Percentiles rank a stretch among this genome's conserved stretches.
These are phyloP conservation scores for Apocheima hispidaria DNA, from an alignment of 2,888 invertebrate genomes.

Conservation along the genomic window DNA sequence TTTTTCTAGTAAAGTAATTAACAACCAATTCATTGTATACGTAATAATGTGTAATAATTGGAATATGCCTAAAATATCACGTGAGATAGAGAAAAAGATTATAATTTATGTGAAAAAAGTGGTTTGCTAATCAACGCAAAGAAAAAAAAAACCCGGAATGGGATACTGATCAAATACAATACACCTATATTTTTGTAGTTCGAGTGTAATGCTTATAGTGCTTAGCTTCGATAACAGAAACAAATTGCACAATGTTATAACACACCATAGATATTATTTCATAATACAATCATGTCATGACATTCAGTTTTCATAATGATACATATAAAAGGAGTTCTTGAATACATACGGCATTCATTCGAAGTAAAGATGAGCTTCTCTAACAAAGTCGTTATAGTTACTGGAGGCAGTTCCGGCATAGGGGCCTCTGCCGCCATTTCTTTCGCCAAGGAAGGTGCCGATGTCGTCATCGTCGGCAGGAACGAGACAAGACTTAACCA, in stretches of 20 bases:
- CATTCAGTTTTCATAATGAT: background rate
- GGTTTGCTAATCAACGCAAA: too few relatives aligned
- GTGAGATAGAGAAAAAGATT: too few relatives aligned
- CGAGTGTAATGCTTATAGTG: too few relatives aligned
- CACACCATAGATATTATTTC: background rate
- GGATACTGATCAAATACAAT: too few relatives aligned
- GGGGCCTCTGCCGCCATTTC: background rate
- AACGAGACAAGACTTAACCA: background rate
- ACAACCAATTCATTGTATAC: too few relatives aligned
- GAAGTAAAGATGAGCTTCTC: background rate
- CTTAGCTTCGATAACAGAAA: background rate
- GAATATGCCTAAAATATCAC: too few relatives aligned
- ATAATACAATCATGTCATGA: background rate
- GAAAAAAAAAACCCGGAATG: too few relatives aligned
- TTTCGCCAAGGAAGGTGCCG: slow-evolving; percentile 56
- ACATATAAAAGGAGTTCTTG: background rate
- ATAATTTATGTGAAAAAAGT: too few relatives aligned
- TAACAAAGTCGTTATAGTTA: background rate
- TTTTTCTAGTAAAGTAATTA: too few relatives aligned
- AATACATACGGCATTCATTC: background rate
- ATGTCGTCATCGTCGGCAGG: slow-evolving; percentile 7
- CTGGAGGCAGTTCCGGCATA: background rate
- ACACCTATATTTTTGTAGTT: too few relatives aligned
- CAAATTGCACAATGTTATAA: background rate
- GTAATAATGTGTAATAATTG: too few relatives aligned